Conservation (phyloP, 2,113 vertebrate species). For the Hydrochoerus hydrochaeris region DNA sequence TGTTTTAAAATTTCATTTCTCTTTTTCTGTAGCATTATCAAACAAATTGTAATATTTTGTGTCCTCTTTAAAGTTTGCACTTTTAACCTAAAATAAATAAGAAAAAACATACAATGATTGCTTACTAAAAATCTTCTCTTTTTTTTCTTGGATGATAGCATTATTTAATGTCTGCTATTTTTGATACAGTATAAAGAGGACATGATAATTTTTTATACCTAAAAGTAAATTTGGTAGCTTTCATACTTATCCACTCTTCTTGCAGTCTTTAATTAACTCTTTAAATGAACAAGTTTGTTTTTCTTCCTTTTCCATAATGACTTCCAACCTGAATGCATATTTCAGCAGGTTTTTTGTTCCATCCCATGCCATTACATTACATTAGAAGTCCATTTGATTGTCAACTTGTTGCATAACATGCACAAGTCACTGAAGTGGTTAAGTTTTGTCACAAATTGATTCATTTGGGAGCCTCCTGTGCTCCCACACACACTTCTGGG, state of each 20-base stretch:
- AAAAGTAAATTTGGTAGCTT: constrained; percentile 46
- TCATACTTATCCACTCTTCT: background rate
- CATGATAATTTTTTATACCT: background rate
- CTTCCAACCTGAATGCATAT: background rate
- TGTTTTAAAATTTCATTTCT: background rate
- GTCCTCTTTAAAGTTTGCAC: background rate
- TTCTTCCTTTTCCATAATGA: background rate
- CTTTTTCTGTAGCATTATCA: constrained; percentile 11
- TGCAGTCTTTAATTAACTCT: background rate
- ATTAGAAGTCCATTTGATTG: background rate
- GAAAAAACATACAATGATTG: background rate
- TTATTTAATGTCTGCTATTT: background rate
- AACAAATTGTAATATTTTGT: background rate
- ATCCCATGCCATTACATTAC: background rate
- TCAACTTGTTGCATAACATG: background rate
- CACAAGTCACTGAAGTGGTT: background rate
- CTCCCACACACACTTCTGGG: background rate
- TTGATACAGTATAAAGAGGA: background rate
- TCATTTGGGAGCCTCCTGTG: too few relatives aligned
- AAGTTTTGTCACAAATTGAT: background rate
- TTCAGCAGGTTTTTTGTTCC: background rate
- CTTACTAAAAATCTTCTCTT: constrained; percentile 32
- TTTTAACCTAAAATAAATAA: background rate
- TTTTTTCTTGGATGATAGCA: constrained; percentile 16
- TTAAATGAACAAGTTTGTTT: background rate